Conservation (phyloP, 2,797 vertebrate genomes). For the Gallinago nigripennis region DNA sequence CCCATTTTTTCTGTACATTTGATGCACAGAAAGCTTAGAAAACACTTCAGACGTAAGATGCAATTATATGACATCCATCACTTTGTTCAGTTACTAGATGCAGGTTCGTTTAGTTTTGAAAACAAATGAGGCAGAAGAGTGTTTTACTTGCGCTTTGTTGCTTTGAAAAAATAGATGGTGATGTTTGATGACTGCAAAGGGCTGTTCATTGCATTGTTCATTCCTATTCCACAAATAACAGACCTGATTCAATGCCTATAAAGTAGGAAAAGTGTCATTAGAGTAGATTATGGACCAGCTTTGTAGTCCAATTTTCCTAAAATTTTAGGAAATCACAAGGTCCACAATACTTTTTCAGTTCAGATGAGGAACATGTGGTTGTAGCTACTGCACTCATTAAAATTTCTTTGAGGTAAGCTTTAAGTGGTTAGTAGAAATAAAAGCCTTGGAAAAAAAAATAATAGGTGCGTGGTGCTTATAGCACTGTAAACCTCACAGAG, state of each 20-base stretch:
- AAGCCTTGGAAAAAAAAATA: neutral
- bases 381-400: neutral
- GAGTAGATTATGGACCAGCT: neutral
- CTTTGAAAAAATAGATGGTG: neutral
- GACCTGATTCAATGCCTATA: neutral
- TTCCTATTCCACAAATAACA: neutral
- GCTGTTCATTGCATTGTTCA: neutral
- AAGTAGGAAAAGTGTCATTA: neutral
- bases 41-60: neutral
- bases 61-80: neutral
- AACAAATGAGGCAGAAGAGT: neutral
- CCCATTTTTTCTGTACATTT: neutral
- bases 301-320: neutral
- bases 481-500: neutral
- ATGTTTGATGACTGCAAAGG: neutral
- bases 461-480: fast-evolving
- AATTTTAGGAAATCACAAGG: neutral
- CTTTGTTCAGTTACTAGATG: neutral
- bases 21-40: neutral
- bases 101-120: neutral
- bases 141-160: neutral
- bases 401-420: neutral
- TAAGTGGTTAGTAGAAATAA: neutral
- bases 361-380: neutral
- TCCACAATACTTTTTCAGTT: neutral